Base-by-base conservation (phyloP, 1,140 invertebrate genomes). In the Drosophila guanche region DNA sequence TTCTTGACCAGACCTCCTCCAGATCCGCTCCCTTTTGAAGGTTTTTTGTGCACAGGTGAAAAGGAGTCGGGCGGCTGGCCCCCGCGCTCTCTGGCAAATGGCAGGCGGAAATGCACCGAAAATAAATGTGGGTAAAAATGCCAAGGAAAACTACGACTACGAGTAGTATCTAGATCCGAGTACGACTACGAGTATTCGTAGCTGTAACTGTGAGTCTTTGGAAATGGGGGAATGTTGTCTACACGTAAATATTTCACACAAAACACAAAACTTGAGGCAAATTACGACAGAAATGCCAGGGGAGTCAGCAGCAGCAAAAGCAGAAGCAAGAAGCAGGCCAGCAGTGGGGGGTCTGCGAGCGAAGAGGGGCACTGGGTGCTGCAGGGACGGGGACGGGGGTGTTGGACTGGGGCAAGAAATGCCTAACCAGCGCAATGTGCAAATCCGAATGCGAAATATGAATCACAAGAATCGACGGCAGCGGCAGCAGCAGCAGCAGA, bases 121-220 rank as follows among this genome's bases (percentile, higher is more conserved):
- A 85, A 85, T 85, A 86, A 86, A 85, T 86, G 81, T 85, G 80
- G 77, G 80, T 85, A 85, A 85, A 84, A 77, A 63, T 74, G 57
- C 59, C 77, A 86, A 69, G 63, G 77, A 74, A 60, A 85, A 63
- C 53, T 37, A 8, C 7, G 29, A 33, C 33, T 40, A 12, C 12
- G 5, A 40, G 10, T 37, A 12, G 10, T 12, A 37, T 37, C 33
- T 37, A 37, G 33, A 37, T 37, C 10, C 10, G 33, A 37, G 33
- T 37, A 33, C 29, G 29, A 33, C 7, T 33, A 37, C 10, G 10
- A 12, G 33, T 37, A 37, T 37, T 10, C 12, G 33, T 37, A 37
- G 4, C 33, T 37, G 33, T 37, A 4, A 37, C 33, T 37, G 33
- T 4, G 33, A 12, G 33, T 37, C 33, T 37, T 41, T 42, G 25